phyloP scores from a whole-genome alignment of 1,140 invertebrate species.

The Euura saliciscinereae region DNA sequence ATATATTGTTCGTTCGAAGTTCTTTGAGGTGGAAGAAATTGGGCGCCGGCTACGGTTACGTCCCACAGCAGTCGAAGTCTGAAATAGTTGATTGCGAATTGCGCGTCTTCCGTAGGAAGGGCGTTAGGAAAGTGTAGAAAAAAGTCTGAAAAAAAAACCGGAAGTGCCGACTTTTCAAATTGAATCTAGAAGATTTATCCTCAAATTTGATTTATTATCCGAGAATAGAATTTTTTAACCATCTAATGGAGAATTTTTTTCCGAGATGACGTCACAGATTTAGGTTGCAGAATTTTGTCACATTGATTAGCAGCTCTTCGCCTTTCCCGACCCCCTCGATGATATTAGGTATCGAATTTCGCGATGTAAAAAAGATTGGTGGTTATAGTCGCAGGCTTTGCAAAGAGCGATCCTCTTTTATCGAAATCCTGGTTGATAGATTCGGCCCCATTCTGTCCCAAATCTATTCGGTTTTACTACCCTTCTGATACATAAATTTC shows the following conservation, averaged over 20 bases:
- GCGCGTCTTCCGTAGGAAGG: neutral
- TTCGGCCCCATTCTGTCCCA: conserved; percentile 40
- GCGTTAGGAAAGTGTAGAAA: neutral
- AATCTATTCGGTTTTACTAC: conserved; percentile 53
- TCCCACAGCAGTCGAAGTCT: neutral
- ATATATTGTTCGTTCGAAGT: neutral
- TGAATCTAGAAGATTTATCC: no score
- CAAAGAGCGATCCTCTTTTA: conserved; percentile 34
- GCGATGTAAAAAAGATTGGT: no score
- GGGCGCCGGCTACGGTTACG: neutral
- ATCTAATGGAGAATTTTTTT: no score
- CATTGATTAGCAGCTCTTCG: no score
- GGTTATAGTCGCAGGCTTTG: no score
- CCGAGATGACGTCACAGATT: no score
- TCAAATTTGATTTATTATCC: no score
- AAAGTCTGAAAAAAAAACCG: neutral
- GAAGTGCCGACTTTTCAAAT: neutral
- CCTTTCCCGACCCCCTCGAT: no score
- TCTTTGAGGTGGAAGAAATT: conserved; percentile 1
- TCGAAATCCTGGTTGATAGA: conserved; percentile 43
- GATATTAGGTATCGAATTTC: no score
- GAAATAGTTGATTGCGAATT: conserved; percentile 7
- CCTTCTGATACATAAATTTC: conserved; percentile 53
- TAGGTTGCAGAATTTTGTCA: no score
- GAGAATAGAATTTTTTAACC: no score